phyloP scores from a whole-genome alignment of 2,797 vertebrate species.

The Cirrhinus molitorella region DNA sequence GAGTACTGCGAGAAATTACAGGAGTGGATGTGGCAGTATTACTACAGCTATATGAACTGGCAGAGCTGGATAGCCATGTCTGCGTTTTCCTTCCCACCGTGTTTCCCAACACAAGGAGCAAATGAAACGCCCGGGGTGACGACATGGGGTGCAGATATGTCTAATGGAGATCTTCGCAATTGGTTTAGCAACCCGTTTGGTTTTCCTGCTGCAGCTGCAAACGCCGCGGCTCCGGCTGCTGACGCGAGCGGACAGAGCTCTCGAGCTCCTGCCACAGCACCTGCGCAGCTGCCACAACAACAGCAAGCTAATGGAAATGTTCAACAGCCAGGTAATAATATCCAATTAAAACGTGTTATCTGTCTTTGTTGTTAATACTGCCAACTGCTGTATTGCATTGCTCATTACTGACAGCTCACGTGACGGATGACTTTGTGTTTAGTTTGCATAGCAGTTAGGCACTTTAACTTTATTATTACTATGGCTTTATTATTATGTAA shows the following conservation, averaged over 20 bases:
- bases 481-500: background rate
- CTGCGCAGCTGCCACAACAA: constrained; percentile 58
- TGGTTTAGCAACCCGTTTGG: constrained; percentile 70
- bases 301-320: constrained; percentile 71
- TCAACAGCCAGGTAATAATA: constrained; percentile 78
- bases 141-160: constrained; percentile 61
- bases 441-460: background rate
- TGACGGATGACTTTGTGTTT: background rate
- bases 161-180: constrained; percentile 61
- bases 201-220: constrained; percentile 53
- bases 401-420: background rate
- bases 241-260: constrained; percentile 38
- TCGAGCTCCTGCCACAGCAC: constrained; percentile 60
- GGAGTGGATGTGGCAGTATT: constrained; percentile 96
- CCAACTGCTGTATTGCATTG: background rate
- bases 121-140: constrained; percentile 62
- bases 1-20: constrained; percentile 91
- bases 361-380: background rate
- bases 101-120: constrained; percentile 61
- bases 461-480: background rate
- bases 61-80: constrained; percentile 83
- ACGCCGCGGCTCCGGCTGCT: constrained; percentile 21
- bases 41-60: constrained; percentile 89
- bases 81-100: constrained; percentile 69
- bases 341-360: background rate